phyloP scores from a whole-genome alignment of 2,888 invertebrate genomes.

The Steromphala cineraria region DNA sequence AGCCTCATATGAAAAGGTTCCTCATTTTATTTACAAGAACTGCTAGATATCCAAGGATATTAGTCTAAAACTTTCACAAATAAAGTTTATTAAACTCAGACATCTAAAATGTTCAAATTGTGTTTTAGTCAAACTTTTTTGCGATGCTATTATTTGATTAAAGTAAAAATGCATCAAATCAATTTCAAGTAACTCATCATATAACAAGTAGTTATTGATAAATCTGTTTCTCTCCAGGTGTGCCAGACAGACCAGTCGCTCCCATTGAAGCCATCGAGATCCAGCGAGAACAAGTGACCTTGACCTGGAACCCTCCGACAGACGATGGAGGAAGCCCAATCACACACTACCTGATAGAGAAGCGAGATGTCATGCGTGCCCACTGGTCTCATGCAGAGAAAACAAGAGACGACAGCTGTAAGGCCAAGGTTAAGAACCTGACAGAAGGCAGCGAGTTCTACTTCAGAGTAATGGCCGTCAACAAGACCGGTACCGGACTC shows the following conservation, averaged over 20 bases:
- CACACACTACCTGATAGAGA: constrained; percentile 84
- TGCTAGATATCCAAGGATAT: no score
- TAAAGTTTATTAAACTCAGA: no score
- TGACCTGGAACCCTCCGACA: constrained; percentile 77
- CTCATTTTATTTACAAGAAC: no score
- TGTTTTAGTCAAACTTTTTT: no score
- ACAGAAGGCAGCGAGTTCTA: constrained; percentile 87
- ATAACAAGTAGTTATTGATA: no score
- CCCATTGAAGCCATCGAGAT: constrained; percentile 76
- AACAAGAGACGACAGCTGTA: constrained; percentile 74
- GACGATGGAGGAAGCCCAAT: constrained; percentile 77
- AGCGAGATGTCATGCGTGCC: constrained; percentile 78
- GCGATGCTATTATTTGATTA: no score
- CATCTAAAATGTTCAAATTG: no score
- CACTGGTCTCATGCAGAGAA: constrained; percentile 68
- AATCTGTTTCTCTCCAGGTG: constrained; percentile 55
- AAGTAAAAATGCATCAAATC: no score
- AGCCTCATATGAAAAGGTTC: no score
- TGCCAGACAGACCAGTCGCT: constrained; percentile 71
- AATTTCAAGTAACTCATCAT: no score
- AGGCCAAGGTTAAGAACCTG: constrained; percentile 80
- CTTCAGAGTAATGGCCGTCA: constrained; percentile 90
- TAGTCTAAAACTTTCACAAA: no score
- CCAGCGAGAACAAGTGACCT: constrained; percentile 76
- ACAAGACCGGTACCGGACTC: constrained; percentile 89